These are phyloP conservation scores for Lasiurus borealis DNA, from an alignment of 2,113 vertebrate genomes.

Conservation along the genomic window DNA sequence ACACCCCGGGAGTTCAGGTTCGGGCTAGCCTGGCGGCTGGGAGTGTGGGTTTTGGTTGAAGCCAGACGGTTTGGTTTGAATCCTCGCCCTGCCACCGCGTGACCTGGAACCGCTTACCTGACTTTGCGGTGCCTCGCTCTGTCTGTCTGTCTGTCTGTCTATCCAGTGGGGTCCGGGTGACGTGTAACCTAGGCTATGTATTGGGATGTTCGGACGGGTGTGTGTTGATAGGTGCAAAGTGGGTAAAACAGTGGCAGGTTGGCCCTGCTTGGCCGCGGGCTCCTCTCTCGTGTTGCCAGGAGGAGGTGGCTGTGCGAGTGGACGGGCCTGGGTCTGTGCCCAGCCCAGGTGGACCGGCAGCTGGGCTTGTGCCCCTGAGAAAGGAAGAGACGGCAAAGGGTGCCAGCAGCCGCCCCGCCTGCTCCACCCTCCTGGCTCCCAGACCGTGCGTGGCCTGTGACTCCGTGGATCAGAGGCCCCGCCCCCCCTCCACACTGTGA, in stretches of 20 bases:
- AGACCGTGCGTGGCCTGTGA: not conserved
- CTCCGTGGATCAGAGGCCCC: not conserved
- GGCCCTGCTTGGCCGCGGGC: not conserved
- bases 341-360: not conserved
- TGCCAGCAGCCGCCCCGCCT: not conserved
- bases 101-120: too few relatives aligned
- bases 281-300: not conserved
- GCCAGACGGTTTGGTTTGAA: not conserved
- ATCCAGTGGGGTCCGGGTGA: not conserved
- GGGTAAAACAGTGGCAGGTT: not conserved
- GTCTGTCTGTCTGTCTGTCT: not conserved
- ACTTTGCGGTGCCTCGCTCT: not conserved
- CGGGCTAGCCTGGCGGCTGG: not conserved
- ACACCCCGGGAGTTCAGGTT: not conserved
- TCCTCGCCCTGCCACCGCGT: not conserved
- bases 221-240: not conserved
- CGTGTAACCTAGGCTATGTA: not conserved
- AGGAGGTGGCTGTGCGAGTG: not conserved
- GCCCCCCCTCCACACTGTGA: not conserved
- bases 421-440: not conserved
- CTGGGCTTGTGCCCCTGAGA: not conserved
- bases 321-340: not conserved
- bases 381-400: not conserved
- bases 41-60: not conserved
- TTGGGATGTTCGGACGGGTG: fast-evolving